These are phyloP conservation scores for Pseudopodoces humilis DNA, from an alignment of 2,113 vertebrate genomes.

Conservation along the genomic window DNA sequence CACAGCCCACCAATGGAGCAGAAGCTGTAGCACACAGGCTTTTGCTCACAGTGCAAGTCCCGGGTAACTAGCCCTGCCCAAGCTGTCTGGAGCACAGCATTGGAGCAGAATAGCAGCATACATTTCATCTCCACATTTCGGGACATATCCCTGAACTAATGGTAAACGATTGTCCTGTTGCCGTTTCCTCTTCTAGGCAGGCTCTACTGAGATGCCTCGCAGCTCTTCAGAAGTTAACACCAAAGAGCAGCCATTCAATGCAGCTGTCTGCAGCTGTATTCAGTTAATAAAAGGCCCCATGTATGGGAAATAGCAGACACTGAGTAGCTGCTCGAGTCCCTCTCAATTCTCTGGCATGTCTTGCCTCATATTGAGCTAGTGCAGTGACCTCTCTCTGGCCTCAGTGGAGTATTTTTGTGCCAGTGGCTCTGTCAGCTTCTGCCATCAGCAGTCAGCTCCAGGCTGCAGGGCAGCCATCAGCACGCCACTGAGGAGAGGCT, in stretches of 20 bases:
- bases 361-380: slow-evolving; percentile 2
- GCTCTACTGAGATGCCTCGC: background rate
- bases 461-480: background rate
- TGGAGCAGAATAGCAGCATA: background rate
- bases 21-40: background rate
- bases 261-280: background rate
- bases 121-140: background rate
- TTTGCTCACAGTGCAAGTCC: fast-evolving
- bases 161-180: background rate
- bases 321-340: background rate
- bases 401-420: slow-evolving; percentile 24
- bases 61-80: background rate
- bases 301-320: background rate
- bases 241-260: background rate
- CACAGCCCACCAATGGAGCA: background rate
- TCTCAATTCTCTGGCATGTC: slow-evolving; percentile 34
- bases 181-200: background rate
- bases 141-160: background rate
- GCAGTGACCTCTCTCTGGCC: slow-evolving; percentile 45
- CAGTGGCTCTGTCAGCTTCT: slow-evolving; percentile 40
- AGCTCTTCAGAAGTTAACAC: background rate
- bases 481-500: background rate
- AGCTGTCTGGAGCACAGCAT: background rate
- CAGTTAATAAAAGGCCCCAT: background rate
- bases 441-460: slow-evolving; percentile 34